phyloP scores from a whole-genome alignment of 1,140 invertebrate species.

The Saccostrea glomerata region DNA sequence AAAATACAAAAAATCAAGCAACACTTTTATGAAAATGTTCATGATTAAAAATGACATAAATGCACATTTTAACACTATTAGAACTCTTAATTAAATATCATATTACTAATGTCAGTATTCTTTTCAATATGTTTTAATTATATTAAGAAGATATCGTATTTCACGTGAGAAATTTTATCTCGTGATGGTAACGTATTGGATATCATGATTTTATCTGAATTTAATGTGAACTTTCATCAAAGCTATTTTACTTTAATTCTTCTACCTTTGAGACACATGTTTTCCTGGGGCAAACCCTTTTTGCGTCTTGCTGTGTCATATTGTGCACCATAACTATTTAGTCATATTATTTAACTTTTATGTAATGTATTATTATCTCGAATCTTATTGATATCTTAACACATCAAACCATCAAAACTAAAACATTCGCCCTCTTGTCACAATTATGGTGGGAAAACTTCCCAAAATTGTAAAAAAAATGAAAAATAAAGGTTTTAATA shows the following conservation, averaged over 20 bases:
- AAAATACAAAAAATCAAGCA: too few species aligned
- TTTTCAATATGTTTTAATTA: not conserved
- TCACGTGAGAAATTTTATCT: constrained; percentile 19
- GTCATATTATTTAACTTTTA: not conserved
- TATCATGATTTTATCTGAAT: constrained; percentile 23
- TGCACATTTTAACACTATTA: not conserved
- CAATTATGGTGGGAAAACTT: constrained; percentile 9
- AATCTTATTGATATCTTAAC: not conserved
- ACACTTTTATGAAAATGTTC: too few species aligned
- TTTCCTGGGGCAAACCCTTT: not conserved
- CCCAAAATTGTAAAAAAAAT: not conserved
- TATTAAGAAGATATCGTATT: not conserved
- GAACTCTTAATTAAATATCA: not conserved
- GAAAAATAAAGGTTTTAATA: not conserved
- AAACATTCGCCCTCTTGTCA: not conserved
- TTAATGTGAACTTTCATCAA: not conserved
- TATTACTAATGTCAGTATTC: not conserved
- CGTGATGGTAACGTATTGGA: not conserved
- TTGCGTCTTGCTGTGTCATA: not conserved
- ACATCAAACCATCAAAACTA: not conserved
- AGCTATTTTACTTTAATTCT: not conserved
- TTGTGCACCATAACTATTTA: not conserved
- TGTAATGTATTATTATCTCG: not conserved
- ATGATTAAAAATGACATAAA: too few species aligned
- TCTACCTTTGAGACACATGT: not conserved